Percentiles rank a stretch among this genome's conserved stretches.
phyloP scores from a whole-genome alignment of 1,140 invertebrate genomes.

The Ips nitidus region DNA sequence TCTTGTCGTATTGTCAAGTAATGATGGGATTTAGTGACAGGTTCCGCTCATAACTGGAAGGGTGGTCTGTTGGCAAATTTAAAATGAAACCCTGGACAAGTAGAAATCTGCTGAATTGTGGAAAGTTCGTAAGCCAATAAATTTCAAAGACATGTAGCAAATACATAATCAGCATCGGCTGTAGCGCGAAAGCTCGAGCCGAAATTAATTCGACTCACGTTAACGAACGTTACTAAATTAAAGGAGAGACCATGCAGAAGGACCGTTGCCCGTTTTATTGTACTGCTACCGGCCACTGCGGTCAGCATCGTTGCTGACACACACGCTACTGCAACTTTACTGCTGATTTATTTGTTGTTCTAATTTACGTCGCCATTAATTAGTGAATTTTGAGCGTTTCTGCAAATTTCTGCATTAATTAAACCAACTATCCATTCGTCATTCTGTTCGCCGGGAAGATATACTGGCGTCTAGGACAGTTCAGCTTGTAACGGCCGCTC shows the following conservation, averaged over 20 bases:
- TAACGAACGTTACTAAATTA: slow-evolving; percentile 50
- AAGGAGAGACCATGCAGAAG: slow-evolving; percentile 39
- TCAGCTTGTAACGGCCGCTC: too few relatives aligned
- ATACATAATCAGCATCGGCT: slow-evolving; percentile 48
- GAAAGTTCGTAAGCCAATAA: slow-evolving; percentile 41
- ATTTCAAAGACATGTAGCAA: slow-evolving; percentile 47
- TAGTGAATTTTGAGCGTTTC: slow-evolving; percentile 31
- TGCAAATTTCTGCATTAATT: slow-evolving; percentile 32
- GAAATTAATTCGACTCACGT: slow-evolving; percentile 50
- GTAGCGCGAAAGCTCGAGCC: slow-evolving; percentile 34
- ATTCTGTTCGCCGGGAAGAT: slow-evolving; percentile 1
- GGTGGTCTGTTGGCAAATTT: background rate
- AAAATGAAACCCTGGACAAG: slow-evolving; percentile 2
- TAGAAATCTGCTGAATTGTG: slow-evolving; percentile 36
- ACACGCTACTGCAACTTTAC: slow-evolving; percentile 39
- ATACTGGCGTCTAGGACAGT: background rate
- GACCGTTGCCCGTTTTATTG: slow-evolving; percentile 38
- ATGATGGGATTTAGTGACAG: background rate
- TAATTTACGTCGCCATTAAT: slow-evolving; percentile 34
- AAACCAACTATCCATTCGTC: slow-evolving; percentile 19
- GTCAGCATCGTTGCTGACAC: slow-evolving; percentile 43
- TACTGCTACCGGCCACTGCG: slow-evolving; percentile 38
- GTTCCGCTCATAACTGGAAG: background rate
- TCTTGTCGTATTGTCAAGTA: background rate
- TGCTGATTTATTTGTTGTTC: slow-evolving; percentile 37